Base-by-base conservation (phyloP, 2,888 invertebrate genomes). In the Coelopa pilipes region DNA sequence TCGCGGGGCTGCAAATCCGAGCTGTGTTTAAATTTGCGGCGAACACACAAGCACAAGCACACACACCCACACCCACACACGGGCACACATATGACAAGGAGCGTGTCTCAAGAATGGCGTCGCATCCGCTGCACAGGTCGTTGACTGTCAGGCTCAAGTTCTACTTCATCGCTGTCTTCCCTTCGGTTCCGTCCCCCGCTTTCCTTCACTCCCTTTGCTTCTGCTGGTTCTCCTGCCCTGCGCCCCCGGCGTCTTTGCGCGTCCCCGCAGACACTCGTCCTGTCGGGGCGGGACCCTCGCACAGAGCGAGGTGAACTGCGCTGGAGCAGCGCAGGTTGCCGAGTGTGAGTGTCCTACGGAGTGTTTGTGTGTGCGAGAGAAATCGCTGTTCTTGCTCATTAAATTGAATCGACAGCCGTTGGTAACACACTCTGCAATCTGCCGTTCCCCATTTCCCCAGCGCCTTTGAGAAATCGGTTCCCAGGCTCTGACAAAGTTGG, bases 131-230 rank as follows among this genome's bases (percentile, higher is more conserved):
- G 59, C 46, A 60, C 60, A 70, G 70, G 70, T 70, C 70, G 70
- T 70, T 70, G 70, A 70, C 70, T 70, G 70, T 70, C 49, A 70
- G 19, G 67, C 67, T 53, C 17, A 63, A 63, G 63, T 46, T 63
- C 34, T 46, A n/a, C 34, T 34, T 34, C 34, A 34, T 34, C 15
- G 45, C 12, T 13, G 11, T 21, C 21, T 19, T 55, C 19, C 55
- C 55, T 15, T 55, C 24, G 11, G 13, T 59, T 59, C 13, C 24
- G 1, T 0, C 21, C 19, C 13, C 24, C 13, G 10, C 24, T 21
- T 4, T 10, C 21, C 24, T 17, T 9, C 13, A 55, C 55, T 49
- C 49, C 10, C 10, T 49, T 49, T 11, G 49, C 10, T 10, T 13
- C 10, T 10, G 49, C 53, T 53, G 53, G 10, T 53, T 9, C n/a